Base-by-base conservation (phyloP, 2,797 vertebrate genomes). In the Austrolebias charrua region DNA sequence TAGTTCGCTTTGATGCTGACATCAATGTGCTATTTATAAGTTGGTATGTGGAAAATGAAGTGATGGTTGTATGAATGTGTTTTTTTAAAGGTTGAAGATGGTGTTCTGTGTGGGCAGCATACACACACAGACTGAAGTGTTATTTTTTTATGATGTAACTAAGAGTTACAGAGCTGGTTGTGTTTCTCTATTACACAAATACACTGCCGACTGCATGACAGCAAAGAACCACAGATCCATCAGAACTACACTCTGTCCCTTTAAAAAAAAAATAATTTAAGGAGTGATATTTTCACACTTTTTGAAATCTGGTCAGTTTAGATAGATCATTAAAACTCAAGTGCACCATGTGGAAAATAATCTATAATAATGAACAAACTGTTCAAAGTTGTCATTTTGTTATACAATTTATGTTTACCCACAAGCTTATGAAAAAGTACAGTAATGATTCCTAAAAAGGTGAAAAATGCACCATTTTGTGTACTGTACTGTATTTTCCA, bases 91-190 rank as follows among this genome's bases (percentile, higher is more conserved):
- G 11, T 12, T 40, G 38, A 40, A 49, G 68, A 63, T 73, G 38
- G 50, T 5, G 28, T 68, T 69, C 45, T 71, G 73, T 67, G 76
- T 84, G 73, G 76, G 82, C 57, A 71, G 78, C 55, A 60, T 44
- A 60, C 70, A 16, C 40, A 58, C 33, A 47, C n/a, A 54, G 10
- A 50, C 15, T 11, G 1, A n/a, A 33, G 20, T 61, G 29, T 56
- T 76, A 40, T 65, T 50, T 49, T 57, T 6, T 45, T 55, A 52
- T 67, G 55, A 49, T 59, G 73, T 84, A 67, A 75, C 75, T 43
- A 76, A 48, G 66, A 69, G 66, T 59, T 16, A 35, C 57, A 20
- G 33, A 65, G 24, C 50, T 51, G 63, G 28, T 62, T 70, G 64
- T 35, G 24, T 66, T 61, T 75, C 47, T 70, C 4, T 50, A 15